Base-by-base conservation (phyloP, 2,888 invertebrate genomes). In the Endotricha flammealis region DNA sequence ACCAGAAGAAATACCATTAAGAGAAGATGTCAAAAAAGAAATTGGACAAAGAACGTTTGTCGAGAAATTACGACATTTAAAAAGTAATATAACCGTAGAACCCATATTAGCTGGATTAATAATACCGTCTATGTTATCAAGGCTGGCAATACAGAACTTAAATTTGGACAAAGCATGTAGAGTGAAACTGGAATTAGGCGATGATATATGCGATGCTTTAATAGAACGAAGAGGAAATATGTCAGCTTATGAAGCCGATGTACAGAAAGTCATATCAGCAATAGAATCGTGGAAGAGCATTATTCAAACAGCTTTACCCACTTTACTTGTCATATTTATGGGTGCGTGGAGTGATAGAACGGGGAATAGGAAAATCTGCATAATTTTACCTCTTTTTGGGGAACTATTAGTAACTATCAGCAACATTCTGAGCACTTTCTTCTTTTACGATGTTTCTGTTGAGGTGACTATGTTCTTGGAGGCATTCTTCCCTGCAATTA, bases 31-130 rank as follows among this genome's bases (percentile, higher is more conserved):
- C 32, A 49, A 49, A 33, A 24, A 47, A 22, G 44, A 51, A 25
- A 41, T 48, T 20, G 50, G 77, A 42, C 68, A 82, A 1, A 88
- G 87, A 81, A 81, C 73, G 4, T 75, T 88, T 41, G 59, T 65
- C 8, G 79, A 89, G 50, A 90, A 89, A 57, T 75, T 88, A 60
- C 66, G 72, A 36, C 86, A 87, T 46, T 53, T 91, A 27, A 82
- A 81, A 47, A 68, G 70, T 8, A 91, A 90, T 60, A 90, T 92
- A 44, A 90, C 92, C 1, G 92, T 93, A 1, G 92, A 92, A 55
- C 92, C 92, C 0, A 90, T 92, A 77, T 66, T 93, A 28, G 91
- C 91, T 0, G 91, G 91, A 29, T 88, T 92, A 50, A 89, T 92
- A 2, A 87, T 91, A 65, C 90, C 91, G 12, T 87, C 89, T 20